Evolutionary conservation across 2,888 invertebrate species (phyloP).

Genomic region (Hylaea fasciaria): DNA sequence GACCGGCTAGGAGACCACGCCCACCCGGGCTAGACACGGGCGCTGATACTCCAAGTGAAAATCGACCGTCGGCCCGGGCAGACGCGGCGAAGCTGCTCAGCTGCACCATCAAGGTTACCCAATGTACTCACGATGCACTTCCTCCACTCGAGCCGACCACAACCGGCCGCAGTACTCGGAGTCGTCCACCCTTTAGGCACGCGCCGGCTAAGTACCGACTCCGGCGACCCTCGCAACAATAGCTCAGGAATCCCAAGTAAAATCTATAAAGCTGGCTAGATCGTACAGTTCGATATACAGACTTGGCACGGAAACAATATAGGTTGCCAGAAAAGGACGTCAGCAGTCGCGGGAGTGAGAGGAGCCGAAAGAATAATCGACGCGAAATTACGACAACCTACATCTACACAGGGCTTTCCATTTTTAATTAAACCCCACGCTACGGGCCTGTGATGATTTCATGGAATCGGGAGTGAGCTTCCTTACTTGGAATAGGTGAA

Average conservation of each 20-base stretch:
- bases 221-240: slow-evolving; percentile 43
- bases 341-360: slow-evolving; percentile 64
- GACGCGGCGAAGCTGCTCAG: slow-evolving; percentile 72
- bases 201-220: slow-evolving; percentile 42
- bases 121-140: slow-evolving; percentile 70
- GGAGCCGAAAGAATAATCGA: slow-evolving; percentile 64
- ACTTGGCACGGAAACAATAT: slow-evolving; percentile 76
- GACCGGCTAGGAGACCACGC: slow-evolving; percentile 83
- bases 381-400: slow-evolving; percentile 61
- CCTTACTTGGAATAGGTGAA: slow-evolving; percentile 26
- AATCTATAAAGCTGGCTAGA: slow-evolving; percentile 69
- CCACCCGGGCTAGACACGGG: slow-evolving; percentile 82
- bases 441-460: slow-evolving; percentile 54
- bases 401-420: slow-evolving; percentile 62
- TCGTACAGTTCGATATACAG: slow-evolving; percentile 71
- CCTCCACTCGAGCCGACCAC: slow-evolving; percentile 45
- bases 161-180: slow-evolving; percentile 37
- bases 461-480: slow-evolving; percentile 46
- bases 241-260: slow-evolving; percentile 49
- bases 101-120: slow-evolving; percentile 79
- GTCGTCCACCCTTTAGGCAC: slow-evolving; percentile 36
- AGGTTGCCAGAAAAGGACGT: slow-evolving; percentile 76
- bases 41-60: slow-evolving; percentile 83
- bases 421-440: slow-evolving; percentile 65
- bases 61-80: slow-evolving; percentile 84